A percentile compares a stretch with the other conserved stretches of the same genome.
Evolutionary conservation across 1,140 invertebrate genomes (phyloP).

Genomic region (Drosophila parabipectinata): DNA sequence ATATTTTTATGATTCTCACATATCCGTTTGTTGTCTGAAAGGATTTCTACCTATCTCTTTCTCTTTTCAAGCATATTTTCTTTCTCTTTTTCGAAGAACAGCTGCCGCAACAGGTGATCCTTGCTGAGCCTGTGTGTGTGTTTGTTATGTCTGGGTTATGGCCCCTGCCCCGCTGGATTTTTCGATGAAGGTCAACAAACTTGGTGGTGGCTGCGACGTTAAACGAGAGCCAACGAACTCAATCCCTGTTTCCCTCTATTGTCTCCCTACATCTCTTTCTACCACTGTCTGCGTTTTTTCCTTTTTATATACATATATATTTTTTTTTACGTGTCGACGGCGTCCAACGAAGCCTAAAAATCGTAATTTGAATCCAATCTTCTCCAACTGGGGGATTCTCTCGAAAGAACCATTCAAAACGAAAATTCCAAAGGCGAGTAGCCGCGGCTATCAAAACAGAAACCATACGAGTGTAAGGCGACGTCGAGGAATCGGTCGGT

Average conservation of each 20-base stretch:
- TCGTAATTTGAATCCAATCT: slow-evolving; percentile 80
- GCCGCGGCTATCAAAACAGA: slow-evolving; percentile 74
- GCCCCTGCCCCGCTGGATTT: slow-evolving; percentile 43
- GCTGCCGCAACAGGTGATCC: slow-evolving; percentile 80
- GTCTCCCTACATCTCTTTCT: neutral
- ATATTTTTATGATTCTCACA: neutral
- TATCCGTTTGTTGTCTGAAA: neutral
- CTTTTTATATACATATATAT: slow-evolving; percentile 26
- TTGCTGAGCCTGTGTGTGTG: slow-evolving; percentile 17
- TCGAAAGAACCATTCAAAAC: slow-evolving; percentile 33
- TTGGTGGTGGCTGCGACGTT: slow-evolving; percentile 60
- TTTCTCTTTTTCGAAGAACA: slow-evolving; percentile 31
- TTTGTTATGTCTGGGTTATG: slow-evolving; percentile 9
- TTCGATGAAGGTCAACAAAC: slow-evolving; percentile 76
- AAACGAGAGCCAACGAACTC: slow-evolving; percentile 63
- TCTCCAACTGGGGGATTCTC: slow-evolving; percentile 62
- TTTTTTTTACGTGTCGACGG: slow-evolving; percentile 49
- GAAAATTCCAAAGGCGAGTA: slow-evolving; percentile 39
- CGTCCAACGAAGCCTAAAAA: slow-evolving; percentile 74
- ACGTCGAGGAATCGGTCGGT: slow-evolving; percentile 37
- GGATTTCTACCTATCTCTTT: slow-evolving; percentile 3
- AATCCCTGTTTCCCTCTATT: slow-evolving; percentile 8
- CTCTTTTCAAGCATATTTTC: neutral
- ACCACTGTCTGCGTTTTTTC: slow-evolving; percentile 29
- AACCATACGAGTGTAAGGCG: slow-evolving; percentile 63